Conservation (phyloP, 2,113 vertebrate species). For the Sprattus sprattus region DNA sequence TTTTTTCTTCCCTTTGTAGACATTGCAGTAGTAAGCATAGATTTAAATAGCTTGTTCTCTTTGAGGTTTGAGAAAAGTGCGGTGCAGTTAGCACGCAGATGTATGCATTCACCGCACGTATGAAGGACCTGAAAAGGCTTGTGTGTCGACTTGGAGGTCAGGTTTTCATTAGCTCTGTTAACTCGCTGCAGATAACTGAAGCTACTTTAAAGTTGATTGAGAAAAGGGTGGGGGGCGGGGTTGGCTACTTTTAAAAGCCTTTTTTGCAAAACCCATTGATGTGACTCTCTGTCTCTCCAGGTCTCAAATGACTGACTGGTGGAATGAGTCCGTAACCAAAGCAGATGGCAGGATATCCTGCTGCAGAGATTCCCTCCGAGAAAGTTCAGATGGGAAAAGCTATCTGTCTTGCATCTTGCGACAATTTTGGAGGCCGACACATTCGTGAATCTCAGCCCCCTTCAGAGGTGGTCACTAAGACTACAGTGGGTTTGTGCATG, state of each 20-base stretch:
- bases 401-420: constrained; percentile 30
- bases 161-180: constrained; percentile 60
- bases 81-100: constrained; percentile 5
- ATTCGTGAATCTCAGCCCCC: neutral
- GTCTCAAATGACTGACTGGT: constrained; percentile 71
- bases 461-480: constrained; percentile 1
- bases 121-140: constrained; percentile 18
- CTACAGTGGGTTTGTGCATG: neutral
- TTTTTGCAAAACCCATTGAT: constrained; percentile 52
- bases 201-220: constrained; percentile 56
- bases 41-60: neutral
- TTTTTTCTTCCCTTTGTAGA: neutral
- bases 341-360: constrained; percentile 63
- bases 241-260: constrained; percentile 52
- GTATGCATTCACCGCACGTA: constrained; percentile 14
- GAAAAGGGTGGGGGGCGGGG: constrained; percentile 38
- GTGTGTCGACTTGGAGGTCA: constrained; percentile 34
- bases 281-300: constrained; percentile 71
- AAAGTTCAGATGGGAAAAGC: constrained; percentile 52
- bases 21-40: neutral
- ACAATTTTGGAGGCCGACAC: neutral
- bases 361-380: constrained; percentile 53
- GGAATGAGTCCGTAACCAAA: constrained; percentile 52
- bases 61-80: neutral
- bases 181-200: constrained; percentile 56